Percentiles rank a stretch among this genome's conserved stretches.
These are phyloP conservation scores for Scatophagus argus DNA, from an alignment of 2,113 vertebrate species.

Conservation along the genomic window DNA sequence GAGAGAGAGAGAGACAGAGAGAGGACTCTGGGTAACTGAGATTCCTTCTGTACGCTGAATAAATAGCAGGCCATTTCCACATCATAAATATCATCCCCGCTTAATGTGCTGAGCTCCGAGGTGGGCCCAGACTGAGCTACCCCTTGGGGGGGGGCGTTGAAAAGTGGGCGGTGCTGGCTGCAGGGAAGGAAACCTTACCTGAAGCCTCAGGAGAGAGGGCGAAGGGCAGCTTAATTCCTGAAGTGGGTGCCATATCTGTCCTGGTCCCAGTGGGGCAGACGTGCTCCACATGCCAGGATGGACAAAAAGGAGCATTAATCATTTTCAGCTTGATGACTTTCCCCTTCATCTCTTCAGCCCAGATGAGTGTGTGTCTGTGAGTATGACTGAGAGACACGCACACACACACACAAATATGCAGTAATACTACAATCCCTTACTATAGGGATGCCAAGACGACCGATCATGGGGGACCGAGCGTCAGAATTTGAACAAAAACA, in stretches of 20 bases:
- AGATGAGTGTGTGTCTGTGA: constrained; percentile 57
- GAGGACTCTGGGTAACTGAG: constrained; percentile 28
- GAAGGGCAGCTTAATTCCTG: constrained; percentile 76
- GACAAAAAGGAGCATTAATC: constrained; percentile 85
- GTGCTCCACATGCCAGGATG: constrained; percentile 67
- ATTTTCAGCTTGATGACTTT: constrained; percentile 82
- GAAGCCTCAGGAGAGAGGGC: constrained; percentile 63
- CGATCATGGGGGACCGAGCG: constrained; percentile 30
- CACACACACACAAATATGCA: not conserved
- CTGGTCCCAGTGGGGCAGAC: constrained; percentile 66
- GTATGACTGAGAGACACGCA: constrained; percentile 30
- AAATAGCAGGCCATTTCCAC: constrained; percentile 80
- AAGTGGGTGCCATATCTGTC: constrained; percentile 74
- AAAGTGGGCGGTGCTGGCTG: constrained; percentile 23
- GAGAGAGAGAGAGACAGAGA: not conserved
- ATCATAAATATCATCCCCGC: constrained; percentile 79
- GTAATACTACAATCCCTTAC: not conserved
- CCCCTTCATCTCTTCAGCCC: constrained; percentile 58
- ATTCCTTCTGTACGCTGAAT: constrained; percentile 72
- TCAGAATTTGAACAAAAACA: constrained; percentile 55
- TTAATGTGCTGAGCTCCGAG: constrained; percentile 73
- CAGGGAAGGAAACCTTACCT: constrained; percentile 43
- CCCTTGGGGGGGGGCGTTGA: constrained; percentile 24
- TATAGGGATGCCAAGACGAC: constrained; percentile 5
- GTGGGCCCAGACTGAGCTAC: constrained; percentile 50